These are phyloP conservation scores for Dicycla oo DNA, from an alignment of 2,888 invertebrate species.

Conservation along the genomic window DNA sequence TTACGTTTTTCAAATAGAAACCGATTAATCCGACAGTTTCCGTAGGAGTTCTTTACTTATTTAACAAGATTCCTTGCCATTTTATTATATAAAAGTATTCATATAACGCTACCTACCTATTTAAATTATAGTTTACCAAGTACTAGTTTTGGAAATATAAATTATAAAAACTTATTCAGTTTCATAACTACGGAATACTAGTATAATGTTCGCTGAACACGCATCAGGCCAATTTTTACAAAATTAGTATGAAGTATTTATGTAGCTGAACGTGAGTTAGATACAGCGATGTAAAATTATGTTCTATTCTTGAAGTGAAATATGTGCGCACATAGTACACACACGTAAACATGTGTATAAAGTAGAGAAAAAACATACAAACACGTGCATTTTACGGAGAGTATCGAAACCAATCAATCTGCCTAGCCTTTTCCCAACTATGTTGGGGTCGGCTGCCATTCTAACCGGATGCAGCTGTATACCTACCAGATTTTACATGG, in stretches of 20 bases:
- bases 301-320: constrained; percentile 25
- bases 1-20: background rate
- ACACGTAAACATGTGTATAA: constrained; percentile 20
- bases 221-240: constrained; percentile 44
- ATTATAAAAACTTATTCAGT: constrained; percentile 24
- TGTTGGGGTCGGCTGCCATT: too few relatives aligned
- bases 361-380: constrained; percentile 10
- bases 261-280: constrained; percentile 38
- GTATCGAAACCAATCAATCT: too few relatives aligned
- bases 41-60: background rate
- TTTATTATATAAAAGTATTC: background rate
- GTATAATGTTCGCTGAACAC: constrained; percentile 50
- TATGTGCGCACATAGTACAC: constrained; percentile 8
- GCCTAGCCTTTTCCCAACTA: too few relatives aligned
- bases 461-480: too few relatives aligned
- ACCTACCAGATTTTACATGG: too few relatives aligned
- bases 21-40: background rate
- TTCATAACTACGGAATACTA: constrained; percentile 24
- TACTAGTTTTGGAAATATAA: constrained; percentile 8
- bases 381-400: constrained; percentile 1
- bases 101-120: background rate
- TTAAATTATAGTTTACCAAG: constrained; percentile 1
- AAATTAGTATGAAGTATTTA: constrained; percentile 41
- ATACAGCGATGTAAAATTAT: constrained; percentile 32
- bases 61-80: background rate